Conservation (phyloP, 2,797 vertebrate species). For the Enteromius paludinosus region DNA sequence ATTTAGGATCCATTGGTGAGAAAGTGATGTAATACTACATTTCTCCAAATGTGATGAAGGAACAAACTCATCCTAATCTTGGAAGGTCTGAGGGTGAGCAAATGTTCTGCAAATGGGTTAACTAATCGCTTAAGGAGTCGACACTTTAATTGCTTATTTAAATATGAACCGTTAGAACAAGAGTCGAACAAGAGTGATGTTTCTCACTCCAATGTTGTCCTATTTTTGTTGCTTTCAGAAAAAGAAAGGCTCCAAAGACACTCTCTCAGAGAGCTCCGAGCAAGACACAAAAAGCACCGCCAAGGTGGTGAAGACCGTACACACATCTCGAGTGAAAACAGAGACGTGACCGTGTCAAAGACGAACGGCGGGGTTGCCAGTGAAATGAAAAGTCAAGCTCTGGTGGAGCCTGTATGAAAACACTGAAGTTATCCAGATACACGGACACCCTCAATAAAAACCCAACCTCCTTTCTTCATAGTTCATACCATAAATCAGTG, state of each 20-base stretch:
- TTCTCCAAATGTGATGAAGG: neutral
- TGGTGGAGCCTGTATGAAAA: constrained; percentile 22
- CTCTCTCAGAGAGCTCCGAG: constrained; percentile 75
- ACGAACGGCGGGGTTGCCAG: constrained; percentile 3
- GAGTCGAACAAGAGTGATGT: neutral
- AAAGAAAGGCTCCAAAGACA: constrained; percentile 83
- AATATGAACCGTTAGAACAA: neutral
- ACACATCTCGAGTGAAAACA: constrained; percentile 55
- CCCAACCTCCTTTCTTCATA: neutral
- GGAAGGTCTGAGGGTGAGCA: neutral
- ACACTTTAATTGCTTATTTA: neutral
- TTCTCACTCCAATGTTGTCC: constrained; percentile 7
- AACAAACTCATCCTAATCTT: neutral
- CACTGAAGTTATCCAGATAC: constrained; percentile 30
- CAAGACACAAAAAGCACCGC: constrained; percentile 72
- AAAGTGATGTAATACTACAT: neutral
- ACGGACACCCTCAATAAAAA: neutral
- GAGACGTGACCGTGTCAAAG: constrained; percentile 51
- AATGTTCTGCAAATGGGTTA: neutral
- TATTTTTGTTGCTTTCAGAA: constrained; percentile 69
- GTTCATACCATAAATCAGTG: constrained; percentile 3
- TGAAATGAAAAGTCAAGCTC: neutral
- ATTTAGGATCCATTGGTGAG: neutral
- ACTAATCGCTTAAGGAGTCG: neutral
- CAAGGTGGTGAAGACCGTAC: constrained; percentile 81